Evolutionary conservation across 2,797 vertebrate species (phyloP), one percentile per base, ranked within the genome.

Genomic region (Morus bassanus): DNA sequence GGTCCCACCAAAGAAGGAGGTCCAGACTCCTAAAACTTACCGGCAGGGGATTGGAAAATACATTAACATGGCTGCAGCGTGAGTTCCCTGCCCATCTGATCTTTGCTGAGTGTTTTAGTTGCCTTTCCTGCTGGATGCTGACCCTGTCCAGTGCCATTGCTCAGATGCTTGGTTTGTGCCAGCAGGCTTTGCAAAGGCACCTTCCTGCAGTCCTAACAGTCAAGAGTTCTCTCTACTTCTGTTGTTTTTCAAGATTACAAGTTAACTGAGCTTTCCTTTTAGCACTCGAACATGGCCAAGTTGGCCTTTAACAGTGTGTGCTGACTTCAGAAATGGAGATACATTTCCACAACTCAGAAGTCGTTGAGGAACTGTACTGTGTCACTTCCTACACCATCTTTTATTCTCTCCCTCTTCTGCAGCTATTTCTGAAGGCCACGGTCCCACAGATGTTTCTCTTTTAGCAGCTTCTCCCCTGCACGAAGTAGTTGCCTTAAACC

Each of bases 31-130:
- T 18, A 99, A 99, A 97, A 98, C 98, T 2, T 99, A 99, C 94
- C 98, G 98, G 37, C 95, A 98, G 56, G 99, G 99, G 4, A 98
- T 99, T 59, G 99, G 99, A 88, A 99, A 99, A 96, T 99, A 99
- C 96, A 99, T 99, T 97, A 99, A 98, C 97, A 98, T 98, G 16
- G 95, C 97, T 43, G 98, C 98, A 48, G 80, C 89, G 99, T 99
- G 97, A 99, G 99, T 98, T 53, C 57, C 30, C 21, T 61, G 46
- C 53, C 64, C 53, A 3, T 15, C 56, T 88, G 25, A 46, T 69
- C 75, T 59, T 67, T 74, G 24, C 35, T 41, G 19, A 82, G 35
- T 39, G 25, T 80, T 83, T 78, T 67, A 46, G 43, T 60, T 85
- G 50, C 39, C 16, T 72, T 81, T 77, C 31, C 19, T 57, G 57